Evolutionary conservation across 2,797 vertebrate genomes (phyloP).

Genomic region (Myioborus miniatus): DNA sequence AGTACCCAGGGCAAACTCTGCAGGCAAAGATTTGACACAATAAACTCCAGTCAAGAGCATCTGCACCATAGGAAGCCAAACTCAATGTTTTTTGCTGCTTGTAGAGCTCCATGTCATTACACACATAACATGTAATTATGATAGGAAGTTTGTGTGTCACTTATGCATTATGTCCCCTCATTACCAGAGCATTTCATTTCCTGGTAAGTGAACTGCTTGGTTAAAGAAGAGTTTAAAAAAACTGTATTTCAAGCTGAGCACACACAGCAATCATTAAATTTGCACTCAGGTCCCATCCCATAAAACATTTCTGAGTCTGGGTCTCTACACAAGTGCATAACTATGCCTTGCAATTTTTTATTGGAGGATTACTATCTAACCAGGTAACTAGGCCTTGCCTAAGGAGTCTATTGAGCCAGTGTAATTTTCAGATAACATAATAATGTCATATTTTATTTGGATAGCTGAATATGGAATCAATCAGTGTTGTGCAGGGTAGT

Average conservation of each 20-base stretch:
- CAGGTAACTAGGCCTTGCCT: not conserved
- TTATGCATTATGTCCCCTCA: not conserved
- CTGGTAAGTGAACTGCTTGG: not conserved
- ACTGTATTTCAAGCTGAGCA: not conserved
- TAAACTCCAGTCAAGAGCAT: not conserved
- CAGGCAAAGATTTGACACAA: not conserved
- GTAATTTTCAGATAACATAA: not conserved
- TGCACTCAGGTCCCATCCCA: not conserved
- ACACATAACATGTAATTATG: not conserved
- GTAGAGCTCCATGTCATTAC: not conserved
- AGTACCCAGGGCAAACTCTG: not conserved
- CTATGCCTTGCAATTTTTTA: not conserved
- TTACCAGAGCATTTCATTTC: not conserved
- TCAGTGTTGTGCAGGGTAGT: not conserved
- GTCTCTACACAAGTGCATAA: not conserved
- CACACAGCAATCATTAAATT: not conserved
- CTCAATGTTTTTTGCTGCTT: not conserved
- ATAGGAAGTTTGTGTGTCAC: not conserved
- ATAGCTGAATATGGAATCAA: not conserved
- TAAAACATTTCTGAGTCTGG: not conserved
- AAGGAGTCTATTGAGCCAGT: not conserved
- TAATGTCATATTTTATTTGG: not conserved
- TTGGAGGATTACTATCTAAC: not conserved
- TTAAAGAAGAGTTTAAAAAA: not conserved
- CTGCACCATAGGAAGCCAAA: not conserved